phyloP scores from a whole-genome alignment of 2,888 invertebrate genomes.

The Acleris emargana region DNA sequence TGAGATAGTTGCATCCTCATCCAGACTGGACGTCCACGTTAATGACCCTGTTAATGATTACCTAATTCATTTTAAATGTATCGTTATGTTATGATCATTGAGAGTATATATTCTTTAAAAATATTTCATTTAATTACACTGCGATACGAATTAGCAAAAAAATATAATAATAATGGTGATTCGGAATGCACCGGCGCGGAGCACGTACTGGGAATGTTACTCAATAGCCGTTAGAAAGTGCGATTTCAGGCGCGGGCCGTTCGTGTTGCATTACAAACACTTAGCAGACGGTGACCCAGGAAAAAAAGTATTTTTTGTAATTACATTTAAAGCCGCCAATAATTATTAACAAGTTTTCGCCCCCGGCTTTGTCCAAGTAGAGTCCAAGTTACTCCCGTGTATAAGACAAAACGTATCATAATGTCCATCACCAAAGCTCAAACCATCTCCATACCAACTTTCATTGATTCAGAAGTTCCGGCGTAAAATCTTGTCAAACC shows the following conservation, averaged over 20 bases:
- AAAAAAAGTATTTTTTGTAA: constrained; percentile 28
- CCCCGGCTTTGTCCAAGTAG: no score
- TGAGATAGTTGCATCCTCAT: not conserved
- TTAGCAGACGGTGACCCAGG: constrained; percentile 40
- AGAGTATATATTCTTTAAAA: no score
- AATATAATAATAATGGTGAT: constrained; percentile 44
- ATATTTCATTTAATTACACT: constrained; percentile 15
- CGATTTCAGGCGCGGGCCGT: constrained; percentile 65
- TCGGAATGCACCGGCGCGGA: constrained; percentile 53
- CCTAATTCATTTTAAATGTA: constrained; percentile 24
- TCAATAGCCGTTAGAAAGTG: constrained; percentile 71
- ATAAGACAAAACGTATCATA: no score
- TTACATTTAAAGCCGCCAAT: constrained; percentile 27
- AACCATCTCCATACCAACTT: no score
- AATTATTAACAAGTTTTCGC: not conserved
- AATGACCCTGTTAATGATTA: constrained; percentile 46
- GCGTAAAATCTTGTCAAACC: no score
- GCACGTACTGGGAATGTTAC: constrained; percentile 61
- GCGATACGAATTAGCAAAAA: constrained; percentile 44
- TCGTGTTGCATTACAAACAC: constrained; percentile 64
- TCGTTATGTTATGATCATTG: constrained; percentile 1
- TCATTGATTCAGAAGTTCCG: no score
- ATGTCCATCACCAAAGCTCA: no score
- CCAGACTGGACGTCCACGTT: constrained; percentile 41
- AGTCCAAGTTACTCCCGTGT: no score